Conservation (phyloP, 1,140 invertebrate species). For the Eurosta solidaginis region DNA sequence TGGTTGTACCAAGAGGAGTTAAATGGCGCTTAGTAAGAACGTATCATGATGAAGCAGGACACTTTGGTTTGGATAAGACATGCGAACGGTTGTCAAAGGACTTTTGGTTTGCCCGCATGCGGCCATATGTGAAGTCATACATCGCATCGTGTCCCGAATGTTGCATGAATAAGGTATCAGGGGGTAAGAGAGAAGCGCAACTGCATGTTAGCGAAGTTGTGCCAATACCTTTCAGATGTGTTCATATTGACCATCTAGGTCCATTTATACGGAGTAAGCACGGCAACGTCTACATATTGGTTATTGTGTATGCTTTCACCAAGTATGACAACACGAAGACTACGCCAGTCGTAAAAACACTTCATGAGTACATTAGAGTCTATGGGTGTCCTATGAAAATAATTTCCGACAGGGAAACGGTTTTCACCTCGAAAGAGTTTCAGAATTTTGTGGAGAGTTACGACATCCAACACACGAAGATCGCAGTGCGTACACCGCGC, state of each 20-base stretch:
- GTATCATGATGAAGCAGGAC: too few relatives aligned
- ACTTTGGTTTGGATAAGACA: not conserved
- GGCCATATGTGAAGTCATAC: conserved; percentile 7
- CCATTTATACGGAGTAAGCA: conserved; percentile 45
- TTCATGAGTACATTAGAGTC: too few relatives aligned
- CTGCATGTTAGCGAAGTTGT: conserved; percentile 45
- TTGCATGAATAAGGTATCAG: not conserved
- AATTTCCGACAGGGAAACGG: too few relatives aligned
- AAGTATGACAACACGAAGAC: too few relatives aligned
- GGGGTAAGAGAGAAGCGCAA: conserved; percentile 34
- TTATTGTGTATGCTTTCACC: too few relatives aligned
- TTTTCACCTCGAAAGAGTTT: too few relatives aligned
- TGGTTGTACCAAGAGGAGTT: not conserved
- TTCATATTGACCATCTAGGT: conserved; percentile 49
- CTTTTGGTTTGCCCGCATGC: conserved; percentile 34
- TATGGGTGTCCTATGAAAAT: too few relatives aligned
- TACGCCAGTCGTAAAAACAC: too few relatives aligned
- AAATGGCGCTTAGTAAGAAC: not conserved
- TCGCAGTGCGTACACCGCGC: too few relatives aligned
- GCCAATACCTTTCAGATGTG: conserved; percentile 40
- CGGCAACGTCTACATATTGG: too few relatives aligned
- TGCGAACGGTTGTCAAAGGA: not conserved
- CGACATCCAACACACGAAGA: too few relatives aligned
- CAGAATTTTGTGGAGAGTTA: too few relatives aligned
- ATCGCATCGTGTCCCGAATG: conserved; percentile 24